These are phyloP conservation scores for Lepeophtheirus nordmannii DNA, from an alignment of 2,888 invertebrate species.

Conservation along the genomic window DNA sequence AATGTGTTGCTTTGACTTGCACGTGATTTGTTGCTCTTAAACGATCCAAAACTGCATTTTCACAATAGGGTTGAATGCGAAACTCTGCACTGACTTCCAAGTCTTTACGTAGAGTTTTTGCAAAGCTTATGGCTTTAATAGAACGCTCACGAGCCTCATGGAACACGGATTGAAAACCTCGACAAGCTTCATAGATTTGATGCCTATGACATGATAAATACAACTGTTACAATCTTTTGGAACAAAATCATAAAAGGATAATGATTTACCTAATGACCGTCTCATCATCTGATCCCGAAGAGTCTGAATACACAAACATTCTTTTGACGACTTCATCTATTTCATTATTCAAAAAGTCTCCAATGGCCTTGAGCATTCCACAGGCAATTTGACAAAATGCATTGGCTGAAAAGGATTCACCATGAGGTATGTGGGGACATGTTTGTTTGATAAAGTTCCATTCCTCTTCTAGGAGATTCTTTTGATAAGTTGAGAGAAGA, in stretches of 20 bases:
- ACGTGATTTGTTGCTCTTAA: conserved; percentile 35
- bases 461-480: conserved; percentile 65
- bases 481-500: conserved; percentile 40
- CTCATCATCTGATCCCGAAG: conserved; percentile 14
- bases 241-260: background rate
- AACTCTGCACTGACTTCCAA: conserved; percentile 42
- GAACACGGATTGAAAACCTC: conserved; percentile 62
- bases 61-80: conserved; percentile 30
- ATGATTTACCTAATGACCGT: background rate
- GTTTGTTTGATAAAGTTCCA: conserved; percentile 70
- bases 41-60: conserved; percentile 35
- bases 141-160: conserved; percentile 60
- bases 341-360: conserved; percentile 38
- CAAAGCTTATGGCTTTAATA: conserved; percentile 62
- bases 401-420: conserved; percentile 53
- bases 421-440: conserved; percentile 57
- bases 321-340: conserved; percentile 34
- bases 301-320: conserved; percentile 28
- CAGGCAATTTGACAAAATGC: conserved; percentile 54
- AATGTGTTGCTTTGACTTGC: conserved; percentile 34
- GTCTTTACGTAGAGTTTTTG: conserved; percentile 55
- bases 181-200: conserved; percentile 48
- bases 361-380: conserved; percentile 40
- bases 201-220: conserved; percentile 34
- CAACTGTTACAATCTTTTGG: conserved; percentile 20